phyloP scores from a whole-genome alignment of 2,113 vertebrate genomes.

The Vidua chalybeata region DNA sequence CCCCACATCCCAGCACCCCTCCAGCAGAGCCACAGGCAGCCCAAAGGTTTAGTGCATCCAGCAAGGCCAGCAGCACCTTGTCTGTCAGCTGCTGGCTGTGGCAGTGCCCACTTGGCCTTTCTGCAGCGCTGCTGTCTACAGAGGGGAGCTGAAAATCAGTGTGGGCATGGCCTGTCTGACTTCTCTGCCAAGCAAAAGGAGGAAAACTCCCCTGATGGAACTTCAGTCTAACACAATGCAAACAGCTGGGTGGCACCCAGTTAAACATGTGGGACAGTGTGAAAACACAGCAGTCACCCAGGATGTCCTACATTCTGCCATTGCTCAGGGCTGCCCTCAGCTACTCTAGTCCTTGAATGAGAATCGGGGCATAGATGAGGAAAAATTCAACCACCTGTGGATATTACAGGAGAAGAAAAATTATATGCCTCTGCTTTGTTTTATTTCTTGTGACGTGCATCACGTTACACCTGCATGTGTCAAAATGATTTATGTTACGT shows the following conservation, averaged over 20 bases:
- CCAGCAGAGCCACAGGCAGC: accelerated
- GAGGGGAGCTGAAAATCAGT: background rate
- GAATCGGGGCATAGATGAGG: background rate
- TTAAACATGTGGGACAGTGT: accelerated
- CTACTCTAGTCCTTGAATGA: background rate
- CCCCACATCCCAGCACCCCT: background rate
- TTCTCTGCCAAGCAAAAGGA: background rate
- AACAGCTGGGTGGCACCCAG: background rate
- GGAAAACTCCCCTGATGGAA: background rate
- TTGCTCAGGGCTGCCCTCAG: background rate
- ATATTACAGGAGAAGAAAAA: background rate
- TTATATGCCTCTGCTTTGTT: background rate
- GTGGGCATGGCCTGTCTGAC: accelerated
- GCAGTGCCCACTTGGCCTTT: accelerated
- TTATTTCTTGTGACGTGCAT: constrained; percentile 6
- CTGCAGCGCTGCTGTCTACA: accelerated
- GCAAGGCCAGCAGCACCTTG: background rate
- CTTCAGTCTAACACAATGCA: accelerated
- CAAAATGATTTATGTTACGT: background rate
- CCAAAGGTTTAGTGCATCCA: background rate
- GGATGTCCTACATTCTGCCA: background rate
- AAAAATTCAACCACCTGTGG: background rate
- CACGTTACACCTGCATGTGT: background rate
- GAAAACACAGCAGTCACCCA: background rate
- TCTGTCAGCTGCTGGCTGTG: background rate